Percentiles rank a stretch among this genome's conserved stretches.
phyloP scores from a whole-genome alignment of 2,113 vertebrate species.

The Notiomystis cincta region DNA sequence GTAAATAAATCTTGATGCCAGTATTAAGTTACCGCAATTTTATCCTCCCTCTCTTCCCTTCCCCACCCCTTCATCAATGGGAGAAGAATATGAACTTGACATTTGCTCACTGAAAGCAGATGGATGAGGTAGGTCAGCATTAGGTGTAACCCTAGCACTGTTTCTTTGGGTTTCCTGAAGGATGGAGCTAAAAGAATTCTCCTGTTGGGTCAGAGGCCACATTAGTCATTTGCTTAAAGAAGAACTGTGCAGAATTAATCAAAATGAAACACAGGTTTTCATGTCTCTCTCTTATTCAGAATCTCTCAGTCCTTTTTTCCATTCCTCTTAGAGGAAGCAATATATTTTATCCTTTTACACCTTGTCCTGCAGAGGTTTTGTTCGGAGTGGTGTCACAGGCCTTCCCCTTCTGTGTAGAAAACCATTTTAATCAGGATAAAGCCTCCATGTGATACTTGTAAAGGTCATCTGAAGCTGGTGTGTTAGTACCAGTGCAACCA shows the following conservation, averaged over 20 bases:
- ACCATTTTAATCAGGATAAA: constrained; percentile 78
- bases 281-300: constrained; percentile 60
- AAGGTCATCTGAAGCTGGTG: constrained; percentile 63
- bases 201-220: constrained; percentile 42
- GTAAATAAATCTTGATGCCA: constrained; percentile 68
- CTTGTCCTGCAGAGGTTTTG: constrained; percentile 72
- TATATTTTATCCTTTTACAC: constrained; percentile 68
- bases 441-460: constrained; percentile 61
- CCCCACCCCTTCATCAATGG: constrained; percentile 25
- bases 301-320: constrained; percentile 53
- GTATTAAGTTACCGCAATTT: constrained; percentile 57
- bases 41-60: constrained; percentile 39
- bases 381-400: constrained; percentile 67
- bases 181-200: constrained; percentile 46
- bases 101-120: constrained; percentile 64
- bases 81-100: constrained; percentile 67
- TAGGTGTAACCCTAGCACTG: constrained; percentile 33
- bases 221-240: constrained; percentile 67
- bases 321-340: constrained; percentile 62
- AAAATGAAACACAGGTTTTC: constrained; percentile 68
- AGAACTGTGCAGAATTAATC: constrained; percentile 62
- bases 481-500: constrained; percentile 70
- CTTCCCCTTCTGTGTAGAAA: constrained; percentile 71
- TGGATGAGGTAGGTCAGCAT: constrained; percentile 45
- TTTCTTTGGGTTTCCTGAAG: constrained; percentile 58